phyloP scores from a whole-genome alignment of 1,140 invertebrate genomes.

The Wiebesia pumilae region DNA sequence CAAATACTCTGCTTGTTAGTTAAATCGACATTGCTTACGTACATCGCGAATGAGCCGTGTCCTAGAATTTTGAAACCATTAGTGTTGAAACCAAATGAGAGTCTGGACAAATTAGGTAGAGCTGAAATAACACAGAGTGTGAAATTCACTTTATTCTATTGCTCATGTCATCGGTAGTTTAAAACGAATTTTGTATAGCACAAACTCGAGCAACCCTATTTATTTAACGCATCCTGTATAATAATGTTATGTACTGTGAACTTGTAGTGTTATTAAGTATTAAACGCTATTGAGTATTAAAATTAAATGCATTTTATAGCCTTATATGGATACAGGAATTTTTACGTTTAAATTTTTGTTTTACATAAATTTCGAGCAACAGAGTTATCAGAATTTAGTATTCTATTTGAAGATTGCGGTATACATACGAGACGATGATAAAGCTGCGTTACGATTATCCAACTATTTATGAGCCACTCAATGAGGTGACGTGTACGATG shows the following conservation, averaged over 20 bases:
- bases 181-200: not conserved
- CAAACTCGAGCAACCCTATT: too few species aligned
- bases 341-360: conserved; percentile 7
- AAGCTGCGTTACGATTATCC: conserved; percentile 18
- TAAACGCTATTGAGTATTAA: conserved; percentile 16
- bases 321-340: not conserved
- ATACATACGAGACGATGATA: conserved; percentile 12
- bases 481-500: not conserved
- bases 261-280: not conserved
- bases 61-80: not conserved
- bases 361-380: conserved; percentile 5
- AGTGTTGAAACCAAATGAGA: not conserved
- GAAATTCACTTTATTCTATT: not conserved
- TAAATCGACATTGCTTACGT: not conserved
- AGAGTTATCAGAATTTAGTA: conserved; percentile 31
- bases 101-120: not conserved
- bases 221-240: not conserved
- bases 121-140: not conserved
- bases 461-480: conserved; percentile 41
- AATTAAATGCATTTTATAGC: not conserved
- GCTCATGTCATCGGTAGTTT: not conserved
- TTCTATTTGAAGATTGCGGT: conserved; percentile 21
- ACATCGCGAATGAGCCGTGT: not conserved
- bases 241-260: not conserved
- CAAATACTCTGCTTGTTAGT: not conserved